These are phyloP conservation scores for Meganola albula DNA, from an alignment of 2,888 invertebrate species.

Conservation along the genomic window DNA sequence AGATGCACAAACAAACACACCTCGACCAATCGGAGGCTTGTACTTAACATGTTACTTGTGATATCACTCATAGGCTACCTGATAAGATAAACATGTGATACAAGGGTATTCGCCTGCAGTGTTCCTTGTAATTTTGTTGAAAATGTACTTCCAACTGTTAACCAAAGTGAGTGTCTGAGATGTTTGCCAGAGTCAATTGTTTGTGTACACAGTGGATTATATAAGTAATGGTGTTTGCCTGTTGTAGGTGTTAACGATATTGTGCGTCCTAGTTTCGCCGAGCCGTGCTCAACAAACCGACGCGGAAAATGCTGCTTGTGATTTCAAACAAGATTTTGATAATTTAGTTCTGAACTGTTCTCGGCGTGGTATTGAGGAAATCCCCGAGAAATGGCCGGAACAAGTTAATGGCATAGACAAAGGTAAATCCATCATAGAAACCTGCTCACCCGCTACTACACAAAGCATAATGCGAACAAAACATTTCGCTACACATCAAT, in stretches of 20 bases:
- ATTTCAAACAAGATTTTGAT: constrained; percentile 51
- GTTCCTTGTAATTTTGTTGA: constrained; percentile 51
- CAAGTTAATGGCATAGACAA: constrained; percentile 48
- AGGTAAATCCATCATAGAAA: constrained; percentile 46
- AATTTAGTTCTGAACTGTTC: constrained; percentile 64
- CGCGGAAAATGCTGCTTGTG: constrained; percentile 45
- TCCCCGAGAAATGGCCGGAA: constrained; percentile 56
- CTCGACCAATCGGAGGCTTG: constrained; percentile 61
- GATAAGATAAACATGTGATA: constrained; percentile 67
- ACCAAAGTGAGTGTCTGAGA: constrained; percentile 49
- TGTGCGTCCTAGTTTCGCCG: constrained; percentile 56
- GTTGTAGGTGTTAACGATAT: constrained; percentile 70
- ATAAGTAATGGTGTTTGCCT: constrained; percentile 58
- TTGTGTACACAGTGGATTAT: constrained; percentile 34
- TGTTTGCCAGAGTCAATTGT: constrained; percentile 27
- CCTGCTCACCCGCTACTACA: constrained; percentile 14
- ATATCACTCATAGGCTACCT: constrained; percentile 52
- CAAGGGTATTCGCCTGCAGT: constrained; percentile 57
- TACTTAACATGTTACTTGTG: constrained; percentile 54
- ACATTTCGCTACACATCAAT: constrained; percentile 30
- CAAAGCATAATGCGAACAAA: constrained; percentile 35
- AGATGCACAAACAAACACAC: constrained; percentile 53
- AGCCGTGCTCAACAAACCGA: constrained; percentile 39
- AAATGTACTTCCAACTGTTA: constrained; percentile 54
- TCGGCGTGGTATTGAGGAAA: constrained; percentile 46